These are phyloP conservation scores for Druon quercuslanigerum DNA, from an alignment of 1,140 invertebrate species.

Conservation along the genomic window DNA sequence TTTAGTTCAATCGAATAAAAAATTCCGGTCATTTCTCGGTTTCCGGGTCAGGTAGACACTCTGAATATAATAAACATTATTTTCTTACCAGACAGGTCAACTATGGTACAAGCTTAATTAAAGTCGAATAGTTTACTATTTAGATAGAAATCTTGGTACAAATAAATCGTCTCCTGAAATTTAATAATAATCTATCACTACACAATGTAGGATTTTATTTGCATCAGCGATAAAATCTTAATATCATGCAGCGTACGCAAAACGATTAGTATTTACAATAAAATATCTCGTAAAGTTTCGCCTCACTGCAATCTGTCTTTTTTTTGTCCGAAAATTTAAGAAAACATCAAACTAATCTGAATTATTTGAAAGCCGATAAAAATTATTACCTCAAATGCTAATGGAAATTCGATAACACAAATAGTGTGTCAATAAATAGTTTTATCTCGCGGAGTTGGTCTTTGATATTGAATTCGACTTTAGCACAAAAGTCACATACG, in stretches of 20 bases:
- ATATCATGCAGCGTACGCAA: not conserved
- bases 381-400: constrained; percentile 4
- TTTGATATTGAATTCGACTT: constrained; percentile 5
- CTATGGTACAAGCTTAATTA: not conserved
- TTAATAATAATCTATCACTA: constrained; percentile 5
- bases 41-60: too few species aligned
- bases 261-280: not conserved
- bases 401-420: not conserved
- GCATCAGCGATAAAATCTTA: not conserved
- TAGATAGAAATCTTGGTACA: not conserved
- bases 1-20: too few species aligned
- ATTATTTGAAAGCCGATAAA: constrained; percentile 26
- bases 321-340: not conserved
- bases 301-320: not conserved
- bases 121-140: not conserved
- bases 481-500: not conserved
- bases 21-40: too few species aligned
- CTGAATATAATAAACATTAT: too few species aligned
- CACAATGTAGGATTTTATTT: not conserved
- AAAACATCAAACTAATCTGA: not conserved
- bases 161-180: not conserved
- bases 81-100: too few species aligned
- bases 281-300: not conserved
- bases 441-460: not conserved
- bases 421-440: not conserved